These are phyloP conservation scores for Hemicordylus capensis DNA, from an alignment of 2,113 vertebrate genomes.

Conservation along the genomic window DNA sequence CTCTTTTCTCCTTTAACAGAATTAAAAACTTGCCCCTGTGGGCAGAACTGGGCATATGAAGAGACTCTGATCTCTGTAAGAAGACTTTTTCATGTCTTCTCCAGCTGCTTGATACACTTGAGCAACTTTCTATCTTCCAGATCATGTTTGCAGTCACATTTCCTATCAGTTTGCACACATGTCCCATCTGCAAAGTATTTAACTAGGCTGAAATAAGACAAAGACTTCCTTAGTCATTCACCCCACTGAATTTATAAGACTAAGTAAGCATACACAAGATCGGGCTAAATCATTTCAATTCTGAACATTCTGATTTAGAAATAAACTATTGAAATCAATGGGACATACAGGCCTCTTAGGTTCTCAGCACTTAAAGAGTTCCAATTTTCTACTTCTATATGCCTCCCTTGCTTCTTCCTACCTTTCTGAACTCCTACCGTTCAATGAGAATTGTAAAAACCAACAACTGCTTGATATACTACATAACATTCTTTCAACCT, in stretches of 20 bases:
- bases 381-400: neutral
- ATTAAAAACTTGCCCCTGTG: neutral
- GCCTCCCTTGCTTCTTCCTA: neutral
- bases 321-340: neutral
- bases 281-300: neutral
- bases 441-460: neutral
- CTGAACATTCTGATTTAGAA: neutral
- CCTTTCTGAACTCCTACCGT: neutral
- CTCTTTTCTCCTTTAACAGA: slow-evolving; percentile 12
- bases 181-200: neutral
- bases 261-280: neutral
- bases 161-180: neutral
- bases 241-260: neutral
- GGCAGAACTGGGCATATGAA: slow-evolving; percentile 3
- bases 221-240: neutral
- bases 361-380: no score
- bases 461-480: no score
- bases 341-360: neutral
- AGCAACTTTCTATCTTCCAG: neutral
- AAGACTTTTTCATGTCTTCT: slow-evolving; percentile 9
- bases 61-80: slow-evolving; percentile 29
- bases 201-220: neutral
- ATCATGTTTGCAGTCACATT: neutral
- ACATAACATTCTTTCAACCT: no score
- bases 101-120: slow-evolving; percentile 12